Percentiles rank a stretch among this genome's conserved stretches.
These are phyloP conservation scores for Chloroceryle inda DNA, from an alignment of 2,797 vertebrate genomes.

Conservation along the genomic window DNA sequence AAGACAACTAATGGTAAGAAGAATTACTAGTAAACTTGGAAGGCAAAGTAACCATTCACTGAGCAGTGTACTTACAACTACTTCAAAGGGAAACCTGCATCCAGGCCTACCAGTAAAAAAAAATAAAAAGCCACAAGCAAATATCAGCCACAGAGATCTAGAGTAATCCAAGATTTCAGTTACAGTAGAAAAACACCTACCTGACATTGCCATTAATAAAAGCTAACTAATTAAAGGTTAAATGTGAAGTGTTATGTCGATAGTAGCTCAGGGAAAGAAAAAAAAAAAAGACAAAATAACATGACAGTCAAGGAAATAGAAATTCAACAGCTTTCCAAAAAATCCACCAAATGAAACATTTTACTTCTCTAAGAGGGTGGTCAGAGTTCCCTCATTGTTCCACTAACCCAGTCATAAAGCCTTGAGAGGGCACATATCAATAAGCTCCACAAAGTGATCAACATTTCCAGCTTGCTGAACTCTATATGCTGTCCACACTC, in stretches of 20 bases:
- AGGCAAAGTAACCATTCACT: neutral
- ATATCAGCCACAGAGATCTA: neutral
- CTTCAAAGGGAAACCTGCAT: neutral
- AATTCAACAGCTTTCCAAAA: neutral
- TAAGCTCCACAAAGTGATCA: neutral
- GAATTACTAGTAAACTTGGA: neutral
- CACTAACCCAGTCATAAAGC: neutral
- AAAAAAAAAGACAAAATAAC: neutral
- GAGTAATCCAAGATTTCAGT: neutral
- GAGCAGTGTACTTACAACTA: neutral
- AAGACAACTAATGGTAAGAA: neutral
- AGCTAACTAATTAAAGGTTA: neutral
- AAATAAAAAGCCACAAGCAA: neutral
- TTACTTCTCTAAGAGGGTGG: too few relatives aligned
- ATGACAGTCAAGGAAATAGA: accelerated
- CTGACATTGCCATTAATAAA: neutral
- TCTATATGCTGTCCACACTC: neutral
- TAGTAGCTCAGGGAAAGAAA: neutral
- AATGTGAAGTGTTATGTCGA: neutral
- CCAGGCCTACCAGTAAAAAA: neutral
- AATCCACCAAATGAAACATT: neutral
- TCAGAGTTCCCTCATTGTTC: neutral
- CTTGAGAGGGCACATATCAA: neutral
- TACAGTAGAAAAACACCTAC: neutral
- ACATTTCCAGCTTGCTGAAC: neutral